These are phyloP conservation scores for Cheilosia impressa DNA, from an alignment of 2,888 invertebrate species.

Conservation along the genomic window DNA sequence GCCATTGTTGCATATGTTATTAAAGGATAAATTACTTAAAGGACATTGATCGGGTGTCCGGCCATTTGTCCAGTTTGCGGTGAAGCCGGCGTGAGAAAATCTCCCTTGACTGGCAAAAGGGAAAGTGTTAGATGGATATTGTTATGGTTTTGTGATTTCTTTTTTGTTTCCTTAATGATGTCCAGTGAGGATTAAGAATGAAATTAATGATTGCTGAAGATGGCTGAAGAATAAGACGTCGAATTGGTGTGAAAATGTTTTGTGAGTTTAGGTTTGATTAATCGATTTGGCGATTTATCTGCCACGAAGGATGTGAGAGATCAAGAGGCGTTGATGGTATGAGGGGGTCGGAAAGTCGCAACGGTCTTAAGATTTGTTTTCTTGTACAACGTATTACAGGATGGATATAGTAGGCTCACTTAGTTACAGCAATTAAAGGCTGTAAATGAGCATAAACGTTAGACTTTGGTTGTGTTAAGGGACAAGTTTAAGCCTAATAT, in stretches of 20 bases:
- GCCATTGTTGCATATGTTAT: conserved; percentile 72
- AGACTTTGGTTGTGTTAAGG: too few relatives aligned
- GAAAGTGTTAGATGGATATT: conserved; percentile 55
- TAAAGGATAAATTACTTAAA: conserved; percentile 75
- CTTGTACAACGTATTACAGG: too few relatives aligned
- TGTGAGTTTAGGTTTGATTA: conserved; percentile 71
- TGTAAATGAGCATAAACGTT: too few relatives aligned
- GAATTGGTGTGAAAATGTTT: conserved; percentile 75
- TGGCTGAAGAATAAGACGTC: conserved; percentile 45
- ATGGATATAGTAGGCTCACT: too few relatives aligned
- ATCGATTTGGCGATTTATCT: conserved; percentile 44
- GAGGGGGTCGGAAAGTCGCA: neutral
- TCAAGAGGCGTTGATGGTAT: neutral
- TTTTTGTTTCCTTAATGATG: conserved; percentile 67
- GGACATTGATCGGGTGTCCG: conserved; percentile 73
- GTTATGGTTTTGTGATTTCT: conserved; percentile 45
- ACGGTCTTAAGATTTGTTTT: neutral
- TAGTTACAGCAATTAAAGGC: too few relatives aligned
- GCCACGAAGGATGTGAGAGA: neutral
- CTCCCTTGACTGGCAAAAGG: conserved; percentile 29
- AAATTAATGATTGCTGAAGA: conserved; percentile 70
- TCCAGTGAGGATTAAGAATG: conserved; percentile 55
- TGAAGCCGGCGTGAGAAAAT: conserved; percentile 64
- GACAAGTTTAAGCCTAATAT: too few relatives aligned
- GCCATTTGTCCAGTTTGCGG: conserved; percentile 67